phyloP scores from a whole-genome alignment of 1,140 invertebrate genomes.

The Fopius arisanus region DNA sequence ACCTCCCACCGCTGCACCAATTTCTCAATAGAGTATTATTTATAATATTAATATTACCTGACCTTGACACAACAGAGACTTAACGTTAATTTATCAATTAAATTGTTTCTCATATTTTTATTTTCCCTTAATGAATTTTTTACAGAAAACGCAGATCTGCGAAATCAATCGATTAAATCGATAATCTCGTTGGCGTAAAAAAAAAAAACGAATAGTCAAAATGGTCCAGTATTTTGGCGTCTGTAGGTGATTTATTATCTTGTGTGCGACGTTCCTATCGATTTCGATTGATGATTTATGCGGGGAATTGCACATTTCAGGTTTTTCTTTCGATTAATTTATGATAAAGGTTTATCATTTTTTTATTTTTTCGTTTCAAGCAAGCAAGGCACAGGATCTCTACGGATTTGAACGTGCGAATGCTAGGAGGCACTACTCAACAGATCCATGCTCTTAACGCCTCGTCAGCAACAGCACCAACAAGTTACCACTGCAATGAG shows the following conservation, averaged over 20 bases:
- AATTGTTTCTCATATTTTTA: constrained; percentile 38
- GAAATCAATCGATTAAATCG: no score
- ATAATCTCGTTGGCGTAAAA: no score
- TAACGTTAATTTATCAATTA: constrained; percentile 22
- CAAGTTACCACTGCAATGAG: constrained; percentile 62
- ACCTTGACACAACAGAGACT: neutral
- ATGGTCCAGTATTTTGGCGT: neutral
- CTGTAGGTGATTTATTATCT: neutral
- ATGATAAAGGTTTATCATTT: constrained; percentile 30
- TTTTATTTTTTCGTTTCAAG: constrained; percentile 53
- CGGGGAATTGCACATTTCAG: neutral
- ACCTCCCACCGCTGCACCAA: neutral
- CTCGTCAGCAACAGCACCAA: constrained; percentile 64
- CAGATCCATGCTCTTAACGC: constrained; percentile 56
- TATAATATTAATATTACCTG: neutral
- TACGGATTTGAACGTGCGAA: constrained; percentile 55
- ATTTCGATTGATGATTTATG: neutral
- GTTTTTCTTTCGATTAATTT: constrained; percentile 5
- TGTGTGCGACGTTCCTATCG: neutral
- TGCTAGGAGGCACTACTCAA: constrained; percentile 58
- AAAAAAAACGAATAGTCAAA: no score
- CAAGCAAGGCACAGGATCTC: constrained; percentile 56
- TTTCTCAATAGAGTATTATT: neutral
- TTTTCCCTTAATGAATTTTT: neutral
- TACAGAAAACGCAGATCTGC: neutral